Evolutionary conservation across 1,140 invertebrate species (phyloP), one percentile per base, ranked within the genome.

Genomic region (Sycophila sp.): DNA sequence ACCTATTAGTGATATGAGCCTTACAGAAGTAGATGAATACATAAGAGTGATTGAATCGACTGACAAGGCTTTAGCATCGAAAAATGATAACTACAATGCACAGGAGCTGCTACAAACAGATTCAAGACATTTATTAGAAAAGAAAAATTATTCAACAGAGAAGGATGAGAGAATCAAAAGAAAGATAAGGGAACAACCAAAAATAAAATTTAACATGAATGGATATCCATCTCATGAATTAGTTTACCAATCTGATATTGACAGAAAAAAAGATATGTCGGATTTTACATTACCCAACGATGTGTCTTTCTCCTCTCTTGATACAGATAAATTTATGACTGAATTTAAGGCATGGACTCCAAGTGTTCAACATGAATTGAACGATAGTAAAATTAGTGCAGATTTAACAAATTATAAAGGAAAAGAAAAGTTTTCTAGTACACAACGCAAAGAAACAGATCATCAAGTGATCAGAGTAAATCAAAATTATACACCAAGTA

Each of bases 41-140:
- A 72, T 87, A 7, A 80, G 80, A 55, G 82, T 87, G 68, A 84
- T 88, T 77, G 86, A 87, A 47, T 75, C 73, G 26, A 83, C 83
- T 0, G 83, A 87, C 36, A 74, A 78, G 26, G 79, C 83, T 71
- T 17, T 81, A 15, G 72, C 75, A 0, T 78, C 36, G 75, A 60
- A 76, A 75, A 63, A 76, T 80, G 32, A 17, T 34, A 34, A 51
- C 17, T 47, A 1, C n/a, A 71, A 36, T 32, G 30, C 17, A 51
- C 42, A 49, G 30, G 3, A 4, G 24, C n/a, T n/a, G n/a, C n/a
- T 36, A 4, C 45, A 40, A 32, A 15, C 7, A 7, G 38, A 69
- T 45, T 32, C 38, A 26, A 45, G 30, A 26, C 58, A 45, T 10
- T 26, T 26, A 47, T 0, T 42, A 2, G 42, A 59, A 10, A 47